Base-by-base conservation (phyloP, 2,888 invertebrate genomes). In the Ichneumoninae sp. region DNA sequence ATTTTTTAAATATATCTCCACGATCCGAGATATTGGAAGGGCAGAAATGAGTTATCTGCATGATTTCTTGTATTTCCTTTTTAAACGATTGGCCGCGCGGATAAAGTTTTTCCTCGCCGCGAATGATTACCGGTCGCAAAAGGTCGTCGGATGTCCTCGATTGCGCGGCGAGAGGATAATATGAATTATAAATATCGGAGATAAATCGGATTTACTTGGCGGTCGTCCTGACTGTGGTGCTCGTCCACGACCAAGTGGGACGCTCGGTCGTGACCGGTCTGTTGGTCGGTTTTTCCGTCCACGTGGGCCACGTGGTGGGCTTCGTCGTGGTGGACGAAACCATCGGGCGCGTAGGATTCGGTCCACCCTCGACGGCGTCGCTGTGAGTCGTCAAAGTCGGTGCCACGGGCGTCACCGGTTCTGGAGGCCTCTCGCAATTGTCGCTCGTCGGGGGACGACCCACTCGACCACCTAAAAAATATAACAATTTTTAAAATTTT, bases 401-500 rank as follows among this genome's bases (percentile, higher is more conserved):
- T 1, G 98, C 96, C 8, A 95, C 94, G 0, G 98, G 98, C 0
- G 98, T 98, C 10, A 96, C 95, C 0, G 97, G 97, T 76, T 95
- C 95, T 0, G 96, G 95, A 0, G 98, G 97, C 81, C 96, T 95
- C 33, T 96, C 95, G 90, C 98, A 98, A 89, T 96, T 95, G 10
- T 93, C 94, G 0, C 94, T 94, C 0, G 94, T 90, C 0, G 95
- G 94, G 2, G 95, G 95, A 3, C 95, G 94, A 6, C 95, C 92
- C 1, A 95, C 94, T 4, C 90, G 88, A 69, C 89, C 74, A 19
- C 85, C 86, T 88, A 50, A n/a, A 79, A 78, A 13, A 30, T 66
- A 70, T 26, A 52, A 57, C 13, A 33, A 63, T 19, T 26, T 8
- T 50, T 57, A 30, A 1, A 54, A 36, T 6, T 26, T 54, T 16